These are phyloP conservation scores for Tretioscincus oriximinensis DNA, from an alignment of 2,113 vertebrate genomes.

Conservation along the genomic window DNA sequence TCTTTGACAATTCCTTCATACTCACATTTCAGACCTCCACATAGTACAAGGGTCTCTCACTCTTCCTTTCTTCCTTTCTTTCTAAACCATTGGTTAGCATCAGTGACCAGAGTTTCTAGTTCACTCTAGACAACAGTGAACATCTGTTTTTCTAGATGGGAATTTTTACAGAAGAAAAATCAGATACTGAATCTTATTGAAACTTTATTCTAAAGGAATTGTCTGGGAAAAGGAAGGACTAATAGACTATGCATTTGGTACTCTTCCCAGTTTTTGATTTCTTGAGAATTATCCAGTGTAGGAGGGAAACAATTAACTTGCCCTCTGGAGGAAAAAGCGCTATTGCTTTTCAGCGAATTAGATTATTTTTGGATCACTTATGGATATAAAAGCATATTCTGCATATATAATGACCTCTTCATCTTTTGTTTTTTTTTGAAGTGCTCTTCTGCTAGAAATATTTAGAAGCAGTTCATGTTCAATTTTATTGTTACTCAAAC, in stretches of 20 bases:
- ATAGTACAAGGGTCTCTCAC: no score
- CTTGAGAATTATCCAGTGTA: neutral
- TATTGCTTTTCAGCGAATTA: slow-evolving; percentile 9
- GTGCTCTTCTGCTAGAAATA: neutral
- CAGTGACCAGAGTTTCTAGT: neutral
- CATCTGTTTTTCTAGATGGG: slow-evolving; percentile 1
- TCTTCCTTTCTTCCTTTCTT: no score
- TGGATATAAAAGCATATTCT: neutral
- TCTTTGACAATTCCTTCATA: no score
- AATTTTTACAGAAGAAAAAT: neutral
- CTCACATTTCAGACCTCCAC: no score
- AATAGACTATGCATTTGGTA: neutral
- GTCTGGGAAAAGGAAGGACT: slow-evolving; percentile 5
- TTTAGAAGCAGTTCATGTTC: neutral
- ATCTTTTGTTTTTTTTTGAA: neutral
- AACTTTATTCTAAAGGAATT: neutral
- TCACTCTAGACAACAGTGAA: rapidly evolving
- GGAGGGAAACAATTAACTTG: neutral
- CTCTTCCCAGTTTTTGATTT: neutral
- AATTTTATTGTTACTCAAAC: neutral
- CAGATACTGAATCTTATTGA: rapidly evolving
- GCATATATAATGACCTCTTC: neutral
- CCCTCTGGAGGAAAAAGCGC: neutral
- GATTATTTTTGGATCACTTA: neutral
- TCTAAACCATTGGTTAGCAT: neutral